Conservation (phyloP, 2,797 vertebrate species). For the Pseudocheirus occidentalis region DNA sequence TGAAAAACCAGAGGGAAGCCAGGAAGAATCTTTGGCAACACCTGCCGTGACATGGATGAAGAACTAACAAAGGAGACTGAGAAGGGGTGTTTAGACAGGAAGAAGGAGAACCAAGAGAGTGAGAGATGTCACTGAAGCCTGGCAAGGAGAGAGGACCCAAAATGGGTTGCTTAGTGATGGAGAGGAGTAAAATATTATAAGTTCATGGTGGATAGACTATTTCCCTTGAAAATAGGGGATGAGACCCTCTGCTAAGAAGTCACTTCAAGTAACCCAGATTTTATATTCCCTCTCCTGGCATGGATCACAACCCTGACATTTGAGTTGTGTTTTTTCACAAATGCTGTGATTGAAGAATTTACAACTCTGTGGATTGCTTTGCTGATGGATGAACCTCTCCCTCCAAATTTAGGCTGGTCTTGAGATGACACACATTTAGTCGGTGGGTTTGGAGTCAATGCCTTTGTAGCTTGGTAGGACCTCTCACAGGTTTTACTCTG, state of each 20-base stretch:
- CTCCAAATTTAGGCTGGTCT: background rate
- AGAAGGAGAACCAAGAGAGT: background rate
- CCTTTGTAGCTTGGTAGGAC: background rate
- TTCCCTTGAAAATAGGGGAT: background rate
- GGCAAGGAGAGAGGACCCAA: background rate
- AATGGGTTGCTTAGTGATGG: background rate
- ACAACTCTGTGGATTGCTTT: background rate
- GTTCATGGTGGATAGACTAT: background rate
- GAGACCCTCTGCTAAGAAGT: background rate
- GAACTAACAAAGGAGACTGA: background rate
- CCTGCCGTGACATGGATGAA: background rate
- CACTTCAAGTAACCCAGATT: background rate
- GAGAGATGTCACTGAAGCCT: background rate
- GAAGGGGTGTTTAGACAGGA: background rate
- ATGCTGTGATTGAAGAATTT: background rate
- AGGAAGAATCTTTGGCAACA: background rate
- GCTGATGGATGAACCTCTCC: background rate
- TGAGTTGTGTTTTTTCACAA: background rate
- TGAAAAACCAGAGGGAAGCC: background rate
- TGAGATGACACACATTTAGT: background rate
- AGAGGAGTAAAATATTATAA: background rate
- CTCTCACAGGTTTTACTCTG: background rate
- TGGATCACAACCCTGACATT: background rate
- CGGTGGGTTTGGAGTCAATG: background rate
- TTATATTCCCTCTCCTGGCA: background rate